Percentiles rank a stretch among this genome's conserved stretches.
These are phyloP conservation scores for Diglossa cyanea DNA, from an alignment of 2,797 vertebrate species.

Conservation along the genomic window DNA sequence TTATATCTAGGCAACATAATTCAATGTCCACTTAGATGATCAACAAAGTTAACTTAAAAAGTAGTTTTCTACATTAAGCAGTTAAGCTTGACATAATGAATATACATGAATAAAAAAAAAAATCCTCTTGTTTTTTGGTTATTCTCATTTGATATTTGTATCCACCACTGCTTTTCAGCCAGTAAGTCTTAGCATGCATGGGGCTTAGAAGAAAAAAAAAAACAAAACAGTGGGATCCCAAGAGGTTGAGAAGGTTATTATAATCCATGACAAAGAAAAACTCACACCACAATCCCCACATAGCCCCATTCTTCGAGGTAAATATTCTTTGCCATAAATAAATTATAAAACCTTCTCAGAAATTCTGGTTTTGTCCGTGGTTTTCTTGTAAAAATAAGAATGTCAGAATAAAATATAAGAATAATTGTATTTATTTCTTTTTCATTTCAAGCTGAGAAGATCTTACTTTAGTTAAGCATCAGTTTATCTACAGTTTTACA, in stretches of 20 bases:
- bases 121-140: background rate
- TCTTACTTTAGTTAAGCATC: background rate
- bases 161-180: background rate
- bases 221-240: background rate
- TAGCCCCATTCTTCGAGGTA: background rate
- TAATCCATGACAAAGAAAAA: background rate
- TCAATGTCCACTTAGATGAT: background rate
- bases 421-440: background rate
- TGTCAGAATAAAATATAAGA: background rate
- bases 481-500: background rate
- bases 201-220: background rate
- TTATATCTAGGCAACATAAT: fast-evolving
- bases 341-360: background rate
- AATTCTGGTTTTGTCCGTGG: background rate
- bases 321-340: background rate
- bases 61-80: background rate
- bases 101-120: background rate
- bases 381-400: background rate
- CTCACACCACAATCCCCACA: background rate
- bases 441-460: background rate
- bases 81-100: background rate
- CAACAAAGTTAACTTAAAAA: background rate
- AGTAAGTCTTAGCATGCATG: background rate
- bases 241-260: background rate
- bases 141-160: background rate